Conservation (phyloP, 2,888 invertebrate genomes). For the Tipula helvola region DNA sequence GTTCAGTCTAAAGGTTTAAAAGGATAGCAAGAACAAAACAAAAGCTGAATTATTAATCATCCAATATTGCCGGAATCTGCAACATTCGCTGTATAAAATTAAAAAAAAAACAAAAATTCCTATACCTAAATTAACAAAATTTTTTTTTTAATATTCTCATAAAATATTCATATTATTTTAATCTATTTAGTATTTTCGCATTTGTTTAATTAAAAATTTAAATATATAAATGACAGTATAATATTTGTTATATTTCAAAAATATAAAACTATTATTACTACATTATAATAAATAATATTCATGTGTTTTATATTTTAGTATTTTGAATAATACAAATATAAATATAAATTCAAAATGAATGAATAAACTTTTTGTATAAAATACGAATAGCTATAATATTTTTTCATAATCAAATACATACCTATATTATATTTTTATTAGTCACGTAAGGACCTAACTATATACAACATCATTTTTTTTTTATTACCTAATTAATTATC, state of each 20-base stretch:
- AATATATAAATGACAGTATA: neutral
- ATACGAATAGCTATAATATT: neutral
- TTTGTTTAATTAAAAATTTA: neutral
- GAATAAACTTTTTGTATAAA: neutral
- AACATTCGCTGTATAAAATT: neutral
- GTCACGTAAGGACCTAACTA: neutral
- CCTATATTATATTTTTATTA: neutral
- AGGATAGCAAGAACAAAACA: neutral
- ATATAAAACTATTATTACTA: neutral
- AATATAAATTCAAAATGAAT: neutral
- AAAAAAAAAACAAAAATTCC: neutral
- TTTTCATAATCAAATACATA: neutral
- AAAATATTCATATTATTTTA: neutral
- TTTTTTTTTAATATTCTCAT: neutral
- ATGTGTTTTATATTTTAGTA: neutral
- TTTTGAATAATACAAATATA: neutral
- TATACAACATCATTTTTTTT: neutral
- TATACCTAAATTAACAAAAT: neutral
- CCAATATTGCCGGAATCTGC: neutral
- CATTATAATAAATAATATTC: neutral
- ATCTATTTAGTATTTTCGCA: neutral
- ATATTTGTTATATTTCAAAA: neutral
- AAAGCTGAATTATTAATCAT: neutral
- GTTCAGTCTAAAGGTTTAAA: slow-evolving; percentile 59
- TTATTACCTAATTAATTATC: neutral